phyloP scores from a whole-genome alignment of 2,797 vertebrate species.

The Adrianichthys oophorus region DNA sequence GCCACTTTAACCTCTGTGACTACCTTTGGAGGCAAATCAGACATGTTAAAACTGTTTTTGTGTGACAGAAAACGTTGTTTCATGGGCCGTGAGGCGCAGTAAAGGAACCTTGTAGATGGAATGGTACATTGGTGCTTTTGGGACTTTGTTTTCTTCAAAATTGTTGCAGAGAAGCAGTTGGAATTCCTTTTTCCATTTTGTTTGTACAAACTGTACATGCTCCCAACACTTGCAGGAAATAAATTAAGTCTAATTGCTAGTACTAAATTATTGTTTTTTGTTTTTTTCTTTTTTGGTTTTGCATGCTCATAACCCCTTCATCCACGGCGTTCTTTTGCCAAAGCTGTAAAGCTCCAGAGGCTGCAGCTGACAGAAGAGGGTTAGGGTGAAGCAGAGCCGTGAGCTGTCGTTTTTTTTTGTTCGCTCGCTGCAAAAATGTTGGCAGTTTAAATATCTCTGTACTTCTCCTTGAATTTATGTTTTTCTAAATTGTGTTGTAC shows the following conservation, averaged over 20 bases:
- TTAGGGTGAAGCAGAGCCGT: constrained; percentile 60
- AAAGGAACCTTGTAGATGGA: too few species aligned
- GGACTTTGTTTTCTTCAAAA: constrained; percentile 3
- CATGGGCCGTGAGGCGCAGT: too few species aligned
- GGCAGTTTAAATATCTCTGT: constrained; percentile 48
- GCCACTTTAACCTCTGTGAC: too few species aligned
- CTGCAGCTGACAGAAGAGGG: constrained; percentile 49
- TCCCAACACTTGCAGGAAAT: constrained; percentile 43
- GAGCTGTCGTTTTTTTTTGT: constrained; percentile 50
- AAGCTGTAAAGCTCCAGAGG: constrained; percentile 56
- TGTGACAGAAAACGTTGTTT: too few species aligned
- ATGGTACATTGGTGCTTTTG: too few species aligned
- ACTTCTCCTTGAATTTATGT: constrained; percentile 27
- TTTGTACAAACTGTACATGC: constrained; percentile 50
- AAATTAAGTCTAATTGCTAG: constrained; percentile 71
- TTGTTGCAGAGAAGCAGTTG: constrained; percentile 33
- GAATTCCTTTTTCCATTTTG: constrained; percentile 37
- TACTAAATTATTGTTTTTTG: constrained; percentile 46
- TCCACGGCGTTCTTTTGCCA: constrained; percentile 22
- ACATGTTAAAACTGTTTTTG: too few species aligned
- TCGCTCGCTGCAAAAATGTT: constrained; percentile 41
- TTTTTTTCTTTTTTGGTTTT: constrained; percentile 54
- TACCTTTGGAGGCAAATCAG: too few species aligned
- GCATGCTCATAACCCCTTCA: constrained; percentile 12
- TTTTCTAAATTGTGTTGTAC: too few species aligned